These are phyloP conservation scores for Hormiphora californensis DNA, from an alignment of 37 sponge, comb jelly and placozoan genomes.

Conservation along the genomic window DNA sequence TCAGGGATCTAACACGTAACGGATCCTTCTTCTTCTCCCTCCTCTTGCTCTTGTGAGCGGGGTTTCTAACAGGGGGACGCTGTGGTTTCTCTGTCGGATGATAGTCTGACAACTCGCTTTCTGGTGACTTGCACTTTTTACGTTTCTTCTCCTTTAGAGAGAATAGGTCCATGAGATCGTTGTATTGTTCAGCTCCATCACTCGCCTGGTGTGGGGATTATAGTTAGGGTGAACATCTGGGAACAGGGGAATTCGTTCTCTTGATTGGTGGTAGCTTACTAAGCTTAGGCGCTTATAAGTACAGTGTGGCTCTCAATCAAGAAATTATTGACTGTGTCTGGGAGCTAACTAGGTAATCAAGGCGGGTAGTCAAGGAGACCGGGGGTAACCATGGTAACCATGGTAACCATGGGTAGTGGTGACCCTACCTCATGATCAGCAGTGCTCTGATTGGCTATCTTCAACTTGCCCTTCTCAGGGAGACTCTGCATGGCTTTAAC, in stretches of 20 bases:
- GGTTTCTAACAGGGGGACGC: too few relatives aligned
- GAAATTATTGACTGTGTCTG: too few relatives aligned
- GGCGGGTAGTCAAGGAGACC: too few relatives aligned
- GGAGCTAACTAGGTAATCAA: too few relatives aligned
- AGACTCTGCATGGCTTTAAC: conserved; percentile 8
- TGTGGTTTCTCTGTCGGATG: background rate
- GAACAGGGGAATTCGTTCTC: too few relatives aligned
- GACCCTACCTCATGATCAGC: background rate
- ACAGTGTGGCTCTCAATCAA: too few relatives aligned
- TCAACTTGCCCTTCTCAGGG: background rate
- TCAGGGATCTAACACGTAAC: conserved; percentile 18
- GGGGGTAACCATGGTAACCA: too few relatives aligned
- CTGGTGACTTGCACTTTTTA: conserved; percentile 49
- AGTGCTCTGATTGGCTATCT: conserved; percentile 10
- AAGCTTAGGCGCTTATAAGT: too few relatives aligned
- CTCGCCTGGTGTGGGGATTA: background rate
- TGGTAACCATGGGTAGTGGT: too few relatives aligned
- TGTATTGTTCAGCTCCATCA: conserved; percentile 28
- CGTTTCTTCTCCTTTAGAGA: conserved; percentile 30
- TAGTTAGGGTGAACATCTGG: too few relatives aligned
- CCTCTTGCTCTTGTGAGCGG: conserved; percentile 15
- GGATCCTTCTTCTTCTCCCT: conserved; percentile 46
- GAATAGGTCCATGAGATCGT: conserved; percentile 49
- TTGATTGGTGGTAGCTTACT: too few relatives aligned
- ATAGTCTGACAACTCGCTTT: conserved; percentile 33